Percentiles rank a stretch among this genome's conserved stretches.
Evolutionary conservation across 1,140 invertebrate species (phyloP).

Genomic region (Drosophila parvula): DNA sequence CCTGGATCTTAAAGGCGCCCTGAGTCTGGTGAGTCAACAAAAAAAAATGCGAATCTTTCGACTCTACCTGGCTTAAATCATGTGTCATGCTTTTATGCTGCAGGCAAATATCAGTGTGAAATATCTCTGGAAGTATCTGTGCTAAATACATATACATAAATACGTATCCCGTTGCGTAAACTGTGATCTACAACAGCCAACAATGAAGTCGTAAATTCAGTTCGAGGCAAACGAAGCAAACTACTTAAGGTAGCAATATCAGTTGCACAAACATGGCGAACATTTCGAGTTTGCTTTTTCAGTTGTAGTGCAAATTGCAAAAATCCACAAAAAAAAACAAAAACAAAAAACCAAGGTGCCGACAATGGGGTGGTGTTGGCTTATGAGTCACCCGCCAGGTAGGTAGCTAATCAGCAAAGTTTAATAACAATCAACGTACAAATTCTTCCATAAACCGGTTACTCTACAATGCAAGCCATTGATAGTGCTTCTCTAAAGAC

Average conservation of each 20-base stretch:
- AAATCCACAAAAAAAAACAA: conserved; percentile 38
- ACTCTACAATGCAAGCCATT: conserved; percentile 19
- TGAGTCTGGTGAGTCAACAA: conserved; percentile 12
- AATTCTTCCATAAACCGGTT: conserved; percentile 43
- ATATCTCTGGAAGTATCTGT: not conserved
- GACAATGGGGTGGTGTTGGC: conserved; percentile 8
- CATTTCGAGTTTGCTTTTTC: conserved; percentile 8
- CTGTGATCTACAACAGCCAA: not conserved
- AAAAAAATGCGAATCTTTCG: conserved; percentile 10
- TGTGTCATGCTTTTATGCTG: conserved; percentile 43
- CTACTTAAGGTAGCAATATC: conserved; percentile 27
- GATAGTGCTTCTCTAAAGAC: not conserved
- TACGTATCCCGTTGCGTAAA: conserved; percentile 1
- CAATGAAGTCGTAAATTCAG: conserved; percentile 19
- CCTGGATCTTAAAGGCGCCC: conserved; percentile 14
- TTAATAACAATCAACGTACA: not conserved
- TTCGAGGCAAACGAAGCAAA: not conserved
- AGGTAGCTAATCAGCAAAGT: conserved; percentile 37
- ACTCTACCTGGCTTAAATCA: conserved; percentile 12
- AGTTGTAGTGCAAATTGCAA: conserved; percentile 48
- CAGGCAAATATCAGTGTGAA: conserved; percentile 1
- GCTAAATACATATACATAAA: not conserved
- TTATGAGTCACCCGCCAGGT: conserved; percentile 22
- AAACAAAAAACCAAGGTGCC: conserved; percentile 8
- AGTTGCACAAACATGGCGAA: conserved; percentile 31